phyloP scores from a whole-genome alignment of 2,888 invertebrate species.

The Baccha elongata region DNA sequence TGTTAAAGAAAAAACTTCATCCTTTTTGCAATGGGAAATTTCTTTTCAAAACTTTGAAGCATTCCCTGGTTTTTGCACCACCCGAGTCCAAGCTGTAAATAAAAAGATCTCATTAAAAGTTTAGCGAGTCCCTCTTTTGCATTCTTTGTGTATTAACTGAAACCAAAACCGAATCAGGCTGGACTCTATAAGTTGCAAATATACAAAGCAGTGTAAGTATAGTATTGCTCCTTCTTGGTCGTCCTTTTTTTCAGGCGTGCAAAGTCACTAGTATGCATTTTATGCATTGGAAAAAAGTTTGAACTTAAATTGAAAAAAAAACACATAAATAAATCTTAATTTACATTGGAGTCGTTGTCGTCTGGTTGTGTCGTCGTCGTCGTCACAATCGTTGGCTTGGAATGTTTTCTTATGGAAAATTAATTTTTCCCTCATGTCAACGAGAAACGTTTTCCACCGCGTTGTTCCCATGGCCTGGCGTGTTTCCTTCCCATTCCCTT shows the following conservation, averaged over 20 bases:
- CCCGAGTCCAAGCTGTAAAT: slow-evolving; percentile 64
- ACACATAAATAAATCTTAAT: slow-evolving; percentile 67
- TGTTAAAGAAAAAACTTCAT: slow-evolving; percentile 12
- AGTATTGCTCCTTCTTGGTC: slow-evolving; percentile 6
- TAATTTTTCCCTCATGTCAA: slow-evolving; percentile 56
- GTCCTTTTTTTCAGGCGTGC: slow-evolving; percentile 30
- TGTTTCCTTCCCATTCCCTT: not conserved
- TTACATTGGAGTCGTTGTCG: slow-evolving; percentile 55
- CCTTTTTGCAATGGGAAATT: slow-evolving; percentile 8
- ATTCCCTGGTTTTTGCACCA: slow-evolving; percentile 57
- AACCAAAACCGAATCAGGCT: slow-evolving; percentile 62
- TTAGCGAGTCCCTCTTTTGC: slow-evolving; percentile 52
- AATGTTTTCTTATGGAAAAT: slow-evolving; percentile 69
- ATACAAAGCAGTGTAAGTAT: slow-evolving; percentile 16
- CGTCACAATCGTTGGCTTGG: not conserved
- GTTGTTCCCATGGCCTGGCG: slow-evolving; percentile 40
- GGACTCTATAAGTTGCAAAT: slow-evolving; percentile 66
- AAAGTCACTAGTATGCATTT: slow-evolving; percentile 18
- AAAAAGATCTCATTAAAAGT: slow-evolving; percentile 74
- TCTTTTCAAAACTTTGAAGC: slow-evolving; percentile 70
- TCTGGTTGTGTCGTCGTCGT: slow-evolving; percentile 6
- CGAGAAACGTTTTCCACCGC: slow-evolving; percentile 25
- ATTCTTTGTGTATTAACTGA: slow-evolving; percentile 67
- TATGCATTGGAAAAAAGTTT: slow-evolving; percentile 45
- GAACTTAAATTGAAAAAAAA: slow-evolving; percentile 43